phyloP scores from a whole-genome alignment of 2,888 invertebrate genomes.

The Drosophila pseudotalamancana region DNA sequence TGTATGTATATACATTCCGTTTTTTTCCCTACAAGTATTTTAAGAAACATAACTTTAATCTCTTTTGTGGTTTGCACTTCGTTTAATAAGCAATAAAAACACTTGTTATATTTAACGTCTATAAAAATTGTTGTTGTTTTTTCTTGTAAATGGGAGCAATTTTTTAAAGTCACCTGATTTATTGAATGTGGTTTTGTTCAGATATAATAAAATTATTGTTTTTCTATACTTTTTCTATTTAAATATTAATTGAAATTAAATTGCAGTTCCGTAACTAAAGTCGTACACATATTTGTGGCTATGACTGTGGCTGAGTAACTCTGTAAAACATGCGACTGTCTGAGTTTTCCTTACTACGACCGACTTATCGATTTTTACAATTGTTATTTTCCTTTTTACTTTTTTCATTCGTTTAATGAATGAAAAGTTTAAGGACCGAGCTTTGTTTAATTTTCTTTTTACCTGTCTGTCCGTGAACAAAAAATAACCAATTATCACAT shows the following conservation, averaged over 20 bases:
- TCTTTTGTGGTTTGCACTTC: not conserved
- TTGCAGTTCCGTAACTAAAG: not conserved
- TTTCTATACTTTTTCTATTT: no score
- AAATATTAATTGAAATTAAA: no score
- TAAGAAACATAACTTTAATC: not conserved
- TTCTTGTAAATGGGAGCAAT: no score
- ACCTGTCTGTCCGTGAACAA: conserved; percentile 44
- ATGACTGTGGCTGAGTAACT: conserved; percentile 11
- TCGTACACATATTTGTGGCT: not conserved
- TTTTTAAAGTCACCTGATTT: no score
- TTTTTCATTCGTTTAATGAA: conserved; percentile 6
- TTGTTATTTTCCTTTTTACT: conserved; percentile 6
- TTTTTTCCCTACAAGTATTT: no score
- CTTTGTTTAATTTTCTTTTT: not conserved
- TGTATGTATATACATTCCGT: not conserved
- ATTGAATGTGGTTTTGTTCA: no score
- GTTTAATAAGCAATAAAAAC: no score
- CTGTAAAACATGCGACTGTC: conserved; percentile 8
- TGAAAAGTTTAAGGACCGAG: conserved; percentile 5
- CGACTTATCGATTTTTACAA: conserved; percentile 58
- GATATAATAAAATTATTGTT: no score
- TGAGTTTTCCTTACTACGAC: not conserved
- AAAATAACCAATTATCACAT: conserved; percentile 50
- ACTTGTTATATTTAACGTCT: no score
- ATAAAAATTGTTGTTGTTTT: no score